Evolutionary conservation across 2,113 vertebrate species (phyloP), one percentile per base, ranked within the genome.

Genomic region (Numenius arquata): DNA sequence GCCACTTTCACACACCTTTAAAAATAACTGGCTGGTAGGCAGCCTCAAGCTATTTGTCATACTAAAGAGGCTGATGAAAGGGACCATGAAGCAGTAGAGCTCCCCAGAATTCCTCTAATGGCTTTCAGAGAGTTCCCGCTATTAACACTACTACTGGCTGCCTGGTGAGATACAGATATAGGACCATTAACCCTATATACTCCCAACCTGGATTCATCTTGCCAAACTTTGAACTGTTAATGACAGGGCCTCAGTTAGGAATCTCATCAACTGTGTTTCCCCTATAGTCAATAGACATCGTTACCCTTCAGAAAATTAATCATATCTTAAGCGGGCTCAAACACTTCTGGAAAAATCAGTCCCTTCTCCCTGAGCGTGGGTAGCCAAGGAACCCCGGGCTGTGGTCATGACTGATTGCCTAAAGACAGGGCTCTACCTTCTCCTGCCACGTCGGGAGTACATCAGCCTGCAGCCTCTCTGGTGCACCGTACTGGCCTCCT

Each of bases 11-110:
- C 29, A 93, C 23, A 90, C 75, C 92, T 90, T 91, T 82, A 85
- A 91, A 91, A 94, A 82, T 79, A 56, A 87, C 68, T 89, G 73
- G 38, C 70, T 89, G 27, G 26, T 94, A 77, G 85, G 82, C 47
- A 91, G 83, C 88, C 90, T 86, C 75, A 86, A 96, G 93, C 68
- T 94, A 86, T 84, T 95, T 93, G 85, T 96, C 65, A 61, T 90
- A 61, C 36, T 87, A 56, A 96, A 88, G 61, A 80, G 29, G 41
- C 32, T 86, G 88, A 96, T 94, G 88, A 96, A 96, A 94, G 72
- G 62, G 75, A 72, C 68, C 75, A 86, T 6, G 56, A 89, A 91
- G 63, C 29, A 81, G 47, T 63, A 52, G 79, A 95, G 52, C 23
- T 90, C 72, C 52, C 72, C 40, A 61, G 91, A 81, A 94, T 90